phyloP scores from a whole-genome alignment of 2,888 invertebrate species.

The Leucoma salicis region DNA sequence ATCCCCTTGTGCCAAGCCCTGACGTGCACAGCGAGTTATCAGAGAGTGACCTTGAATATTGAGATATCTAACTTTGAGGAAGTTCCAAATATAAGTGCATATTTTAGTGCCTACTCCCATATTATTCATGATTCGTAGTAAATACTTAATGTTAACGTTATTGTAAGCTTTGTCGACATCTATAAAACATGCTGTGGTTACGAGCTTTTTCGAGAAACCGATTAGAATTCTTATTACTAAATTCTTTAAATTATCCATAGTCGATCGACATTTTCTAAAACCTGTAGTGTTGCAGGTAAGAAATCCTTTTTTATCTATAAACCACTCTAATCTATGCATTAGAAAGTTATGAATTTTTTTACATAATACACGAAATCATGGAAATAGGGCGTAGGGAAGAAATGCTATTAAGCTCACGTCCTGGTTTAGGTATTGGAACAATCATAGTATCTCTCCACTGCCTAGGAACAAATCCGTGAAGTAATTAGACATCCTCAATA shows the following conservation, averaged over 20 bases:
- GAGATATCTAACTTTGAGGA: neutral
- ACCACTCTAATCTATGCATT: neutral
- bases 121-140: too few relatives aligned
- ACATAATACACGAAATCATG: constrained; percentile 6
- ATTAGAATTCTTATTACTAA: neutral
- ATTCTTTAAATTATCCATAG: neutral
- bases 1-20: too few relatives aligned
- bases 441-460: constrained; percentile 13
- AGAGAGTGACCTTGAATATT: too few relatives aligned
- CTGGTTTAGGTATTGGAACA: constrained; percentile 9
- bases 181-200: too few relatives aligned
- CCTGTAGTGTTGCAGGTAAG: neutral
- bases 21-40: too few relatives aligned
- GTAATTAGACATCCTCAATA: constrained; percentile 5
- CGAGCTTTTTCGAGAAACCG: neutral
- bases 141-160: neutral
- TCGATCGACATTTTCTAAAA: neutral
- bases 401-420: neutral
- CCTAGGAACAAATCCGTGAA: neutral
- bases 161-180: neutral
- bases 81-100: too few relatives aligned
- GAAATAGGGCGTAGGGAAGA: constrained; percentile 3
- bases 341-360: neutral
- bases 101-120: too few relatives aligned
- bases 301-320: neutral